phyloP scores from a whole-genome alignment of 2,888 invertebrate species.

The Sclerodermus sp. region DNA sequence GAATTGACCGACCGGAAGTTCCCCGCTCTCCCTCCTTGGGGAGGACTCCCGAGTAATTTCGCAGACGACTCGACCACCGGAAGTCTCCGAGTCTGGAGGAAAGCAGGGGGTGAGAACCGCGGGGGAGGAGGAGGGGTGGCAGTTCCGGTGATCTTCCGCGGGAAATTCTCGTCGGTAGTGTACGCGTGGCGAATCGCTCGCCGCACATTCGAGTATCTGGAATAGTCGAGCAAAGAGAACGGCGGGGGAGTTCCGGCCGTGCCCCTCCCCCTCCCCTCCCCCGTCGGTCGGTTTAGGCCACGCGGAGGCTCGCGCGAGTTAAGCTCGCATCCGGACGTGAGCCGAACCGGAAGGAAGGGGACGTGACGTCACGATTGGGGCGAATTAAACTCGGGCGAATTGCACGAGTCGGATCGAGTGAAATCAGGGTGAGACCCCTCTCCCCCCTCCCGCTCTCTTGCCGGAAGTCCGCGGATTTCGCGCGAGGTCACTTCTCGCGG shows the following conservation, averaged over 20 bases:
- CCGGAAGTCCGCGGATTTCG: too few relatives aligned
- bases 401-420: conserved; percentile 8
- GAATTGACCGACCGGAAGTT: too few relatives aligned
- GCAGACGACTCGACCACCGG: background rate
- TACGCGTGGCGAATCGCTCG: too few relatives aligned
- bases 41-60: too few relatives aligned
- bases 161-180: too few relatives aligned
- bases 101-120: too few relatives aligned
- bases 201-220: too few relatives aligned
- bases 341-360: conserved; percentile 54
- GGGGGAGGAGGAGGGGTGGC: too few relatives aligned
- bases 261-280: conserved; percentile 16
- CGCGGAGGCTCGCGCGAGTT: conserved; percentile 33
- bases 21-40: too few relatives aligned
- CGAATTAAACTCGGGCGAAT: conserved; percentile 46
- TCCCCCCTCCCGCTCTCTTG: background rate
- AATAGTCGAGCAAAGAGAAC: conserved; percentile 11
- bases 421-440: too few relatives aligned
- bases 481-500: too few relatives aligned
- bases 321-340: conserved; percentile 53
- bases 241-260: conserved; percentile 11
- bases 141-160: too few relatives aligned
- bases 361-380: conserved; percentile 54
- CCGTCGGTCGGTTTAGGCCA: conserved; percentile 12
- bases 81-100: background rate